Conservation (phyloP, 1,140 invertebrate genomes). For the Hydropsyche tenuis region DNA sequence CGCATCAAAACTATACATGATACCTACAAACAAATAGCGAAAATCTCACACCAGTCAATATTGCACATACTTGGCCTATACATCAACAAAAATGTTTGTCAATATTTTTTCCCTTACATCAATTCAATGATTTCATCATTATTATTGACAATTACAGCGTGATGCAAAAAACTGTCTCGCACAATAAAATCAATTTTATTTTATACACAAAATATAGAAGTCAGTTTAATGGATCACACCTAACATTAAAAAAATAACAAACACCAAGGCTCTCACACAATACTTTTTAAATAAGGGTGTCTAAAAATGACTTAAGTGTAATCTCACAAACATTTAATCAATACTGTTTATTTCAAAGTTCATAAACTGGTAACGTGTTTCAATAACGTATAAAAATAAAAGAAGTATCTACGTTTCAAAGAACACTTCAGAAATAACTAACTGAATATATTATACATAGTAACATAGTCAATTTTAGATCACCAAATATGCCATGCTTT, state of each 20-base stretch:
- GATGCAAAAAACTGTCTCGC: conserved; percentile 1
- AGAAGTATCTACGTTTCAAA: background rate
- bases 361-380: background rate
- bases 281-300: conserved; percentile 12
- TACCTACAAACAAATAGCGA: conserved; percentile 15
- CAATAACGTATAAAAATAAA: background rate
- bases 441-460: background rate
- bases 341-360: background rate
- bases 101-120: conserved; percentile 15
- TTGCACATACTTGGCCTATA: conserved; percentile 39
- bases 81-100: background rate
- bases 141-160: conserved; percentile 2
- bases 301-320: conserved; percentile 14
- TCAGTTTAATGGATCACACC: conserved; percentile 15
- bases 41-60: conserved; percentile 25
- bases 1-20: conserved; percentile 1
- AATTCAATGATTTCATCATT: conserved; percentile 34
- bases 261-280: conserved; percentile 25
- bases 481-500: conserved; percentile 14
- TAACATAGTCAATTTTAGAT: conserved; percentile 28
- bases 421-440: background rate
- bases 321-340: background rate
- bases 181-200: background rate
- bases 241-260: conserved; percentile 18
- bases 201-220: background rate